A percentile compares a stretch with the other conserved stretches of the same genome.
These are phyloP conservation scores for Bucorvus abyssinicus DNA, from an alignment of 2,797 vertebrate genomes.

Conservation along the genomic window DNA sequence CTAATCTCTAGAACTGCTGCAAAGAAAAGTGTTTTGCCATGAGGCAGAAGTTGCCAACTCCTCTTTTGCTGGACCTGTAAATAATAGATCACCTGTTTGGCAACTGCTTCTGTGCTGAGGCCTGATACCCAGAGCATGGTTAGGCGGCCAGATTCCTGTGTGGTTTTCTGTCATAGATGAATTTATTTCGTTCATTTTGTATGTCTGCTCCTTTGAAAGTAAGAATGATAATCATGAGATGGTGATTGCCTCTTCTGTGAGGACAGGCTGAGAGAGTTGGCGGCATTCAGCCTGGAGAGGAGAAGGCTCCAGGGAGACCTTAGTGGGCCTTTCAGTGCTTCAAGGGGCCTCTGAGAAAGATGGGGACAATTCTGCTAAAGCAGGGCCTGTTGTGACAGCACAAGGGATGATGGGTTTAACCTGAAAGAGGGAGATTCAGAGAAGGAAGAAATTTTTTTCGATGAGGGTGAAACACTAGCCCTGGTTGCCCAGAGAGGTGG, in stretches of 20 bases:
- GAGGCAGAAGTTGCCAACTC: neutral
- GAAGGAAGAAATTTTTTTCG: no score
- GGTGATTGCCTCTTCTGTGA: neutral
- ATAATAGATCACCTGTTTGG: neutral
- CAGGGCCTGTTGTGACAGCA: no score
- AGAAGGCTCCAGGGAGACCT: no score
- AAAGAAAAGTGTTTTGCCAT: neutral
- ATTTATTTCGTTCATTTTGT: neutral
- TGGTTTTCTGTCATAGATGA: neutral
- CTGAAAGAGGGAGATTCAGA: no score
- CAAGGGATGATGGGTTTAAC: no score
- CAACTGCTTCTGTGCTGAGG: neutral
- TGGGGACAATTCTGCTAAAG: no score
- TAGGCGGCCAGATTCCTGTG: neutral
- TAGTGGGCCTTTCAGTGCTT: no score
- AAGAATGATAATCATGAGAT: neutral
- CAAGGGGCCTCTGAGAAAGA: no score
- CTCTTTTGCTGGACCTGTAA: neutral
- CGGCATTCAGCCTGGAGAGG: no score
- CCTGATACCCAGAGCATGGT: neutral
- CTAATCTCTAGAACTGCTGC: neutral
- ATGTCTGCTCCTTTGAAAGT: neutral
- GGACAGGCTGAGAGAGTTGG: no score
- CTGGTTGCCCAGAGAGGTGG: no score
- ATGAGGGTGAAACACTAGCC: no score